Evolutionary conservation across 2,888 invertebrate genomes (phyloP).

Genomic region (Barypeithes pellucidus): DNA sequence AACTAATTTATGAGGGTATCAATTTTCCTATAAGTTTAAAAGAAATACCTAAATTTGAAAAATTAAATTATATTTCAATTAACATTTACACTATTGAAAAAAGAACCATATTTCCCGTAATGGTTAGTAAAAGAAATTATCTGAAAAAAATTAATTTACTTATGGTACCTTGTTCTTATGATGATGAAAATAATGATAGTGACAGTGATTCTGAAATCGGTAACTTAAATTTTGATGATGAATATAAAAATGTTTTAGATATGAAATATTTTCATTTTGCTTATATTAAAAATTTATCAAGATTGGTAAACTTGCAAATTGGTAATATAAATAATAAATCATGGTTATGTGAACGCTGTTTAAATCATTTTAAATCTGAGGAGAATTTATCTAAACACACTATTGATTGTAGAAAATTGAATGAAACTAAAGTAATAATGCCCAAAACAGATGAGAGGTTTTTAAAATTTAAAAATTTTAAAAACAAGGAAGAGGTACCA

Average conservation of each 20-base stretch:
- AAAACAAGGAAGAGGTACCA: conserved; percentile 11
- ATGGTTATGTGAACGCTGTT: conserved; percentile 24
- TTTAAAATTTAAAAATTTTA: conserved; percentile 27
- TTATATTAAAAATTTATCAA: conserved; percentile 19
- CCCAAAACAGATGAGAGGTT: conserved; percentile 17
- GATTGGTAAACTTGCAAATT: conserved; percentile 4
- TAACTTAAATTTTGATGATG: neutral
- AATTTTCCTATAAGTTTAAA: conserved; percentile 1
- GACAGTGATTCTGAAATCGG: neutral
- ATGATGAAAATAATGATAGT: conserved; percentile 8
- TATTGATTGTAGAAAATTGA: too few species aligned
- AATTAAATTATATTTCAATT: neutral
- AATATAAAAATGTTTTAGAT: neutral
- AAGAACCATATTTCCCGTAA: neutral
- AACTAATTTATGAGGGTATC: neutral
- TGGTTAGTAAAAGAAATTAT: neutral
- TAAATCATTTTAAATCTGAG: too few species aligned
- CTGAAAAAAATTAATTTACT: neutral
- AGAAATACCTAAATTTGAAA: neutral
- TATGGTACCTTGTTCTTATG: neutral
- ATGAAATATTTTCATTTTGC: conserved; percentile 1
- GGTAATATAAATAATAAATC: neutral
- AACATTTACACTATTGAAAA: neutral
- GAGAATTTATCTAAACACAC: too few species aligned
- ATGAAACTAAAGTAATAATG: conserved; percentile 2